These are phyloP conservation scores for Colaptes auratus DNA, from an alignment of 2,113 vertebrate genomes.

Conservation along the genomic window DNA sequence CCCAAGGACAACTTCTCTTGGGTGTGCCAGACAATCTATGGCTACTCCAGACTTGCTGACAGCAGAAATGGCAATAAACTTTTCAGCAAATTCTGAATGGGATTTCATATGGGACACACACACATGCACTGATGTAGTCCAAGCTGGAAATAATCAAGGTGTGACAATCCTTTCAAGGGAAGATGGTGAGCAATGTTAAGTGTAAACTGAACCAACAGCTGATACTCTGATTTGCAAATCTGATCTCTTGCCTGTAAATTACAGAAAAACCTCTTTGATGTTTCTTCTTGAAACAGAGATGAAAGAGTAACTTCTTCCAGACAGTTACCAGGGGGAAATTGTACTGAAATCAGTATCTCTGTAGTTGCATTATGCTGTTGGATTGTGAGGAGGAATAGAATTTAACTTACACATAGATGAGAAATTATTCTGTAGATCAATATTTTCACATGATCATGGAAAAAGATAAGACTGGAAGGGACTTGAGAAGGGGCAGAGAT, in stretches of 20 bases:
- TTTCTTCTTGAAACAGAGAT: not conserved
- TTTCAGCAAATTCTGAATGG: not conserved
- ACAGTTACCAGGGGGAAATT: not conserved
- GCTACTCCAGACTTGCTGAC: not conserved
- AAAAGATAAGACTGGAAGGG: not conserved
- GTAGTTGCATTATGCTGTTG: not conserved
- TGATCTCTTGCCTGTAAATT: not conserved
- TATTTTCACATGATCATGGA: not conserved
- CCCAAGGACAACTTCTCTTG: not conserved
- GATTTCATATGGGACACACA: not conserved
- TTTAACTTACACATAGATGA: not conserved
- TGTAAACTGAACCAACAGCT: not conserved
- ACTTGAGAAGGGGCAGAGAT: not conserved
- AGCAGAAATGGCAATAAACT: not conserved
- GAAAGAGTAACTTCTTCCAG: not conserved
- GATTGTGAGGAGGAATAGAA: not conserved
- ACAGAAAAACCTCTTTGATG: not conserved
- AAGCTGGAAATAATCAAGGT: not conserved
- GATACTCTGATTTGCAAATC: not conserved
- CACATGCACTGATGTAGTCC: not conserved
- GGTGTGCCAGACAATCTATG: not conserved
- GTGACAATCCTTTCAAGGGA: not conserved
- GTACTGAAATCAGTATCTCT: not conserved
- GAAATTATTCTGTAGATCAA: not conserved
- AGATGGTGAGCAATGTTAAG: not conserved